A percentile compares a stretch with the other conserved stretches of the same genome.
phyloP scores from a whole-genome alignment of 2,888 invertebrate genomes.

The Synanthedon tipuliformis region DNA sequence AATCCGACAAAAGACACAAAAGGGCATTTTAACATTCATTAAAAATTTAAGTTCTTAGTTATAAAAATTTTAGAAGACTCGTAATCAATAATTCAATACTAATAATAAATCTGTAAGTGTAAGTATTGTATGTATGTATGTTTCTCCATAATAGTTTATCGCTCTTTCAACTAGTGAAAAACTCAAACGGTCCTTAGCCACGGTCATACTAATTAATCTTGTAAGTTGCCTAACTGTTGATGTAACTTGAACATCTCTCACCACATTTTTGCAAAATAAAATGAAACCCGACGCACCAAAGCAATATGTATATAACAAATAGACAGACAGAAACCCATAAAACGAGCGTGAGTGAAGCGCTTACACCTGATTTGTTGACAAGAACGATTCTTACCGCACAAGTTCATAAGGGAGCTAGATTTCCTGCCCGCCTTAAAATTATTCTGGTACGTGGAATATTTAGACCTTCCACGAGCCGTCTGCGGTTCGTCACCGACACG shows the following conservation, averaged over 20 bases:
- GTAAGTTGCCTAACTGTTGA: no score
- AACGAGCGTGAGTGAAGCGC: slow-evolving; percentile 50
- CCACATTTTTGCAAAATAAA: slow-evolving; percentile 34
- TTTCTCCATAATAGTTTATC: no score
- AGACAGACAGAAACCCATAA: slow-evolving; percentile 1
- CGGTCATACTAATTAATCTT: no score
- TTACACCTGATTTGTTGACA: slow-evolving; percentile 29
- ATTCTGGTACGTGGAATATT: slow-evolving; percentile 84
- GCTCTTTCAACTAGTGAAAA: no score
- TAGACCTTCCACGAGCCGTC: slow-evolving; percentile 86
- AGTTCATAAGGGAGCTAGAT: slow-evolving; percentile 95
- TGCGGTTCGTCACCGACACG: slow-evolving; percentile 82
- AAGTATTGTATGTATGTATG: no score
- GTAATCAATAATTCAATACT: no score
- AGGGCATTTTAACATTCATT: no score
- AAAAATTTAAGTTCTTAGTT: no score
- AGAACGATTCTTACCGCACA: slow-evolving; percentile 86
- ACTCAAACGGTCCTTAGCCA: background rate
- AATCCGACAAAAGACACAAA: no score
- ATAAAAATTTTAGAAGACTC: no score
- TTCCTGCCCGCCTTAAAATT: slow-evolving; percentile 90
- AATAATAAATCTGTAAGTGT: no score
- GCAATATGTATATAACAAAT: slow-evolving; percentile 6
- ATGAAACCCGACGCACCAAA: slow-evolving; percentile 54
- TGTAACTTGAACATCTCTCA: slow-evolving; percentile 2